Evolutionary conservation across 2,888 invertebrate species (phyloP).

Genomic region (Pocota personata): DNA sequence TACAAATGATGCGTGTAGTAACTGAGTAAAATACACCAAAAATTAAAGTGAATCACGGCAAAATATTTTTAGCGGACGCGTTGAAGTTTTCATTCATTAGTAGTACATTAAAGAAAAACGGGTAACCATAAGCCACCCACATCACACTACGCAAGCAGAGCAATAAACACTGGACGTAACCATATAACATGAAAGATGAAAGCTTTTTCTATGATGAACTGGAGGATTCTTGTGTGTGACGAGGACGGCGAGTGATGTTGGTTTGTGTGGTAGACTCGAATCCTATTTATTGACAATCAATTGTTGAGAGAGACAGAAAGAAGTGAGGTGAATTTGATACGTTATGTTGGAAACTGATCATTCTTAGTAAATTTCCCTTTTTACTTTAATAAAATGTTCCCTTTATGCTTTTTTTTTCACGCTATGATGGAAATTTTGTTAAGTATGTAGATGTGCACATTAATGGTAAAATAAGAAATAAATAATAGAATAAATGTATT

Average conservation of each 20-base stretch:
- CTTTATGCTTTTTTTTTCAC: neutral
- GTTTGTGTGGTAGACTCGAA: slow-evolving; percentile 24
- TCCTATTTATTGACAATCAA: slow-evolving; percentile 1
- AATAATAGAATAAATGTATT: no score
- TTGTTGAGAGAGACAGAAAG: neutral
- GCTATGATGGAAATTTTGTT: no score
- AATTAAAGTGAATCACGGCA: slow-evolving; percentile 15
- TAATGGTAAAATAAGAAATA: no score
- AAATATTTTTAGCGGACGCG: slow-evolving; percentile 7
- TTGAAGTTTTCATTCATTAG: slow-evolving; percentile 7
- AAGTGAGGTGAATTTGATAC: slow-evolving; percentile 22
- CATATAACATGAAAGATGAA: slow-evolving; percentile 3
- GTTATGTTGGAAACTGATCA: neutral
- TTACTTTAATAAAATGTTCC: neutral
- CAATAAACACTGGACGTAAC: slow-evolving; percentile 36
- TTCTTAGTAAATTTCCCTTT: neutral
- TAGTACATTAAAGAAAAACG: slow-evolving; percentile 18
- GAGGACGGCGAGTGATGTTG: slow-evolving; percentile 10
- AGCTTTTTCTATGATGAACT: slow-evolving; percentile 1
- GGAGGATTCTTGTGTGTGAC: slow-evolving; percentile 14
- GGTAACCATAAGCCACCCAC: slow-evolving; percentile 42
- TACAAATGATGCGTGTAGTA: neutral
- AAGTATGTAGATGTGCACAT: no score
- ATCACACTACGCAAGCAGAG: slow-evolving; percentile 40
- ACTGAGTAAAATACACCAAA: neutral